Percentiles rank a stretch among this genome's conserved stretches.
Conservation (phyloP, 2,113 vertebrate species). For the Catharus fuscescens region DNA sequence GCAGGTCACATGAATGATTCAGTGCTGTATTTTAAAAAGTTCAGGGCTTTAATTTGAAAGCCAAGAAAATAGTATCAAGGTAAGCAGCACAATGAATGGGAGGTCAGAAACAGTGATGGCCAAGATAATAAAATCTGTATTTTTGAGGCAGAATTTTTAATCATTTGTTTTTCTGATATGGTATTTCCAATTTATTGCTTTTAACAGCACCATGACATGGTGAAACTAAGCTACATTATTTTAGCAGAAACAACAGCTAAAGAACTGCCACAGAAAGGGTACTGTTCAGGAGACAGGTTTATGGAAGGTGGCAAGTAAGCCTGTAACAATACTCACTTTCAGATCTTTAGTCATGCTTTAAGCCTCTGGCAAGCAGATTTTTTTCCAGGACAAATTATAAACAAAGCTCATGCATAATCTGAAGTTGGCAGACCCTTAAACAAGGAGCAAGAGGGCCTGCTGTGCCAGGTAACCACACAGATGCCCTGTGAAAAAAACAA, state of each 20-base stretch:
- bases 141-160: not conserved
- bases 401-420: not conserved
- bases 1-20: not conserved
- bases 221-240: not conserved
- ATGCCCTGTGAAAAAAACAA: not conserved
- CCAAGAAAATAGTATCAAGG: not conserved
- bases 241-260: not conserved
- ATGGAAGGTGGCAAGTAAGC: not conserved
- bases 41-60: not conserved
- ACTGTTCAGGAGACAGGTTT: not conserved
- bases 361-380: not conserved
- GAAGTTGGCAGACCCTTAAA: not conserved
- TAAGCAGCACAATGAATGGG: not conserved
- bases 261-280: not conserved
- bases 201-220: not conserved
- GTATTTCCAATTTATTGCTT: not conserved
- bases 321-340: not conserved
- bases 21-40: not conserved
- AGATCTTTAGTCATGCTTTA: not conserved
- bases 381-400: not conserved
- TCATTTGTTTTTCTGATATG: not conserved
- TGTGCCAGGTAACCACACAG: not conserved
- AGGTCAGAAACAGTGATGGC: not conserved
- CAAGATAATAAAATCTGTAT: not conserved
- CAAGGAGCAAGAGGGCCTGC: not conserved